A percentile compares a stretch with the other conserved stretches of the same genome.
Evolutionary conservation across 1,140 invertebrate species (phyloP).

Genomic region (Drosophila truncata): DNA sequence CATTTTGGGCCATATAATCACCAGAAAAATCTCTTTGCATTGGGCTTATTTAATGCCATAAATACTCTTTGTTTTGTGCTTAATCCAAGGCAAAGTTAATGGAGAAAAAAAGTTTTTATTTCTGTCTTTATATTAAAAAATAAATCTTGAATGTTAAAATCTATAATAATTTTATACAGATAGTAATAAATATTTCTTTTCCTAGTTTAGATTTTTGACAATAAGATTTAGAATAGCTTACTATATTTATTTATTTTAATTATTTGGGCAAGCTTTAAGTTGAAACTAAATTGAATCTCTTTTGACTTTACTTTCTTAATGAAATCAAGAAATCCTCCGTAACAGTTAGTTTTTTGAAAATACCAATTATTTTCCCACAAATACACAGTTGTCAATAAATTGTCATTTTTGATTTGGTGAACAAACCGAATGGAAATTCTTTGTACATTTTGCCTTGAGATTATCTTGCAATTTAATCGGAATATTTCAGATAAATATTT

Average conservation of each 20-base stretch:
- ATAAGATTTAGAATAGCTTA: background rate
- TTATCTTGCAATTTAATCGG: conserved; percentile 20
- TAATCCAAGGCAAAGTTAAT: background rate
- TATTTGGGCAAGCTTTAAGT: background rate
- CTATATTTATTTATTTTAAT: background rate
- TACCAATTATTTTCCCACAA: conserved; percentile 4
- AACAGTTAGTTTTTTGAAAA: background rate
- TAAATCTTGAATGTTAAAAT: background rate
- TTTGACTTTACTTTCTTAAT: background rate
- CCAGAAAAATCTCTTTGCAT: conserved; percentile 19
- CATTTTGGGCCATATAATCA: conserved; percentile 15
- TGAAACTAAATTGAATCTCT: background rate
- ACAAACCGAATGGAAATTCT: background rate
- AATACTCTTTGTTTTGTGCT: background rate
- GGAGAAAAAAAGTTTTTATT: too few relatives aligned
- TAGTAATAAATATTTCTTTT: background rate
- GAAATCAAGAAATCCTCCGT: too few relatives aligned
- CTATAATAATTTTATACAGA: too few relatives aligned
- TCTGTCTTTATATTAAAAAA: background rate
- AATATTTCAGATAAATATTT: conserved; percentile 20
- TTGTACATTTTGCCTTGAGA: background rate
- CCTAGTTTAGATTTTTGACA: background rate
- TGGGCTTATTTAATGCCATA: background rate
- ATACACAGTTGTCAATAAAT: conserved; percentile 9
- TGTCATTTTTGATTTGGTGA: conserved; percentile 3